Evolutionary conservation across 2,888 invertebrate genomes (phyloP), one percentile per base, ranked within the genome.

Genomic region (Adineta ricciae): DNA sequence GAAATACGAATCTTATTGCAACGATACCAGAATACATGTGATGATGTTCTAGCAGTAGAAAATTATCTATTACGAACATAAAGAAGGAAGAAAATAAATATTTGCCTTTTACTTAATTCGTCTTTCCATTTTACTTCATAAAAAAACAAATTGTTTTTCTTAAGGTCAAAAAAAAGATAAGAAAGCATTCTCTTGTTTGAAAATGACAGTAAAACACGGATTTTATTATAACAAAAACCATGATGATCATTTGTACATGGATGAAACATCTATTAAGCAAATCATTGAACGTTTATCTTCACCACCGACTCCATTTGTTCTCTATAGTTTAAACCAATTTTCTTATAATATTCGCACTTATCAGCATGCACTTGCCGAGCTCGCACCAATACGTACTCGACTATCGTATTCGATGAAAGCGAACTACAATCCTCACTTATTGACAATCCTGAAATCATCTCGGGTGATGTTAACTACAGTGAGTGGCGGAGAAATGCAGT

Each of bases 321-420:
- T 78, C n/a, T 78, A 78, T 41, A 78, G 78, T 78, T 21, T 78
- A 9, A 41, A 41, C 5, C 78, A 78, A 41, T 78, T 78, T 78
- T n/a, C 14, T 41, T 14, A n/a, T 8, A 78, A 78, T 78, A 19
- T 78, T n/a, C 9, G n/a, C n/a, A 41, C 8, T 2, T 78, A 41
- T 78, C 78, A 78, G 41, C 21, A 41, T 3, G 41, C 32, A 21
- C 41, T 78, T 11, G 0, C 24, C 14, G 41, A 78, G 2, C 78
- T 78, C 41, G 78, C 78, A 41, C 78, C 78, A 41, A 38, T 41
- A 3, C 78, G 78, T 78, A 9, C 41, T 8, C 38, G 41, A n/a
- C 41, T 78, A 78, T 88, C 90, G 32, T 91, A 89, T 86, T 88
- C 90, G 0, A 86, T 90, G 50, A 91, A 91, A 87, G 90, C 90